Conservation (phyloP, 1,140 invertebrate genomes). For the Orius laevigatus region DNA sequence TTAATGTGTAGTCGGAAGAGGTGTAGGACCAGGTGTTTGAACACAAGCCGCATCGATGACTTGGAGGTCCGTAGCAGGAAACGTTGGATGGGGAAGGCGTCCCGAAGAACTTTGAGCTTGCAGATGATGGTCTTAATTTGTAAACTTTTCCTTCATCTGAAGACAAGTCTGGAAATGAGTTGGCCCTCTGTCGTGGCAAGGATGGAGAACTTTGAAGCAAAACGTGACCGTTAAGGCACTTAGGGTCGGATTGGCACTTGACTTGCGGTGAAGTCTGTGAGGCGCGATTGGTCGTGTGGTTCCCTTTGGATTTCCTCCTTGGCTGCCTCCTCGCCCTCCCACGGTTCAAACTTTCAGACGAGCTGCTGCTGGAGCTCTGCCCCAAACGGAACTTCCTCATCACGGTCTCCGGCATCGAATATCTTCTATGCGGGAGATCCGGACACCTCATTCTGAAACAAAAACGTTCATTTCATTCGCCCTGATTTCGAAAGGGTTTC, state of each 20-base stretch:
- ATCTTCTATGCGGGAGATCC: constrained; percentile 19
- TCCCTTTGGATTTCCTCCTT: constrained; percentile 6
- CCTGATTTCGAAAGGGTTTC: too few species aligned
- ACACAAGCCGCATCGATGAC: constrained; percentile 2
- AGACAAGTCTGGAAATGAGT: constrained; percentile 4
- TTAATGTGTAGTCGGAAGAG: constrained; percentile 13
- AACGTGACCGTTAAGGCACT: neutral
- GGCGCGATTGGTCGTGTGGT: neutral
- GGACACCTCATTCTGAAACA: constrained; percentile 7
- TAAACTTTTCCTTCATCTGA: neutral
- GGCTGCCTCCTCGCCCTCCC: constrained; percentile 7
- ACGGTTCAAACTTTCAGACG: constrained; percentile 10
- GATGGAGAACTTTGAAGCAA: constrained; percentile 2
- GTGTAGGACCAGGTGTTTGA: constrained; percentile 4
- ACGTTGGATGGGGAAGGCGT: constrained; percentile 4
- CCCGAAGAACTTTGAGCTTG: neutral
- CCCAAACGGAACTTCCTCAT: constrained; percentile 22
- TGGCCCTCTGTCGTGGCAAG: neutral
- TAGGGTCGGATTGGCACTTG: constrained; percentile 1
- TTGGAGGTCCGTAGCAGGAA: constrained; percentile 2
- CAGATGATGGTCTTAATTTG: neutral
- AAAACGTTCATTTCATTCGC: neutral
- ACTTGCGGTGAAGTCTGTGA: neutral
- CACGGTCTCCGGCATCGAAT: constrained; percentile 23
- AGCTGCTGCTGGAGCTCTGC: constrained; percentile 7